Percentiles rank a stretch among this genome's conserved stretches.
phyloP scores from a whole-genome alignment of 2,797 vertebrate genomes.

The Phoxinus dragarum region DNA sequence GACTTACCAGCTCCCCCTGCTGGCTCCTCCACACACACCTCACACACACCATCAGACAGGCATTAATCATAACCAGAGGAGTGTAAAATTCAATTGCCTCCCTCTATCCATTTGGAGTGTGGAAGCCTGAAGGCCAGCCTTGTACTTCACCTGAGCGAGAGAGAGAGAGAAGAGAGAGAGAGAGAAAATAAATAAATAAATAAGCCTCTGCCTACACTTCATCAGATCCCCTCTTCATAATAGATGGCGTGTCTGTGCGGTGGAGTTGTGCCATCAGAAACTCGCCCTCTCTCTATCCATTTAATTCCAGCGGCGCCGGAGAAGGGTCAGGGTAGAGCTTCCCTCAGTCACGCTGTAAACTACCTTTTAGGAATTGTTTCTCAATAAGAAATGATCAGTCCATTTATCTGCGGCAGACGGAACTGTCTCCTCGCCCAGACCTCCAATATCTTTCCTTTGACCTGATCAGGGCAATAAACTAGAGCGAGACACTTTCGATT shows the following conservation, averaged over 20 bases:
- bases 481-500: conserved; percentile 91
- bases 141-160: conserved; percentile 87
- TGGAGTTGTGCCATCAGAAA: conserved; percentile 96
- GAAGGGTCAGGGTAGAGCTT: conserved; percentile 92
- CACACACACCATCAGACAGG: conserved; percentile 65
- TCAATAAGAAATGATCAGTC: conserved; percentile 98
- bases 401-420: conserved; percentile 96
- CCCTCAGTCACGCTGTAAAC: conserved; percentile 92
- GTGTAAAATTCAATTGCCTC: conserved; percentile 99
- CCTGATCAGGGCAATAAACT: conserved; percentile 96
- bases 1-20: conserved; percentile 71
- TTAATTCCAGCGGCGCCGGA: conserved; percentile 86
- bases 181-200: conserved; percentile 72
- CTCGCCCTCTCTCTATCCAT: conserved; percentile 86
- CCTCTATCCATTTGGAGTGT: conserved; percentile 95
- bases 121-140: conserved; percentile 95
- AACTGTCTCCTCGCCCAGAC: conserved; percentile 91
- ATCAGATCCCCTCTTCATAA: conserved; percentile 91
- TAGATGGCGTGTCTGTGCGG: conserved; percentile 96
- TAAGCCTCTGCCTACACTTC: conserved; percentile 89
- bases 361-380: conserved; percentile 99
- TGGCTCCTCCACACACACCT: conserved; percentile 64
- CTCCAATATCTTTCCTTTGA: conserved; percentile 95
- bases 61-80: conserved; percentile 94
- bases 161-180: conserved; percentile 74